Evolutionary conservation across 2,113 vertebrate species (phyloP).

Genomic region (Clinocottus analis): DNA sequence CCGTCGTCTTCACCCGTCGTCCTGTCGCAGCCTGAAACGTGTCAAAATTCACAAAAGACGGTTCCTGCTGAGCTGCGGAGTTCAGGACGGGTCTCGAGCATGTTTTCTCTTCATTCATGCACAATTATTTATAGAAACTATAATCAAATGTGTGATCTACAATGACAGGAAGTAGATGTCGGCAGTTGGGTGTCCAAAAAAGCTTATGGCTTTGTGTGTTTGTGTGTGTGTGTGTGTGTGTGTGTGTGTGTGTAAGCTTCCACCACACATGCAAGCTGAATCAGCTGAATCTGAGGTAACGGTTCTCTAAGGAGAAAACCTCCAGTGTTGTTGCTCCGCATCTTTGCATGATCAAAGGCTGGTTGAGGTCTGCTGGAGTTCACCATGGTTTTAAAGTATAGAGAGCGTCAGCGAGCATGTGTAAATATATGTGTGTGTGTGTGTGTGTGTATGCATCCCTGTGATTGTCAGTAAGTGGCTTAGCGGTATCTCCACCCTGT

Average conservation of each 20-base stretch:
- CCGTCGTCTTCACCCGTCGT: not conserved
- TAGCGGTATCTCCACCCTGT: constrained; percentile 54
- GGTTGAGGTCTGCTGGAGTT: constrained; percentile 39
- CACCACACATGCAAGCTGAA: constrained; percentile 11
- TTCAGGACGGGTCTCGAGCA: not conserved
- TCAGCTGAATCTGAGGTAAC: constrained; percentile 33
- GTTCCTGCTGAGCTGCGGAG: not conserved
- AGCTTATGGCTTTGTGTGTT: constrained; percentile 31
- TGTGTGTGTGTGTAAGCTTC: not conserved
- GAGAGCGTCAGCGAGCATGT: not conserved
- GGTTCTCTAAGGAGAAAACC: not conserved
- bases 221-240: constrained; percentile 8
- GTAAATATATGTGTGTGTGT: not conserved
- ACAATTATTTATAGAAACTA: not conserved
- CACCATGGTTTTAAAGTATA: constrained; percentile 23
- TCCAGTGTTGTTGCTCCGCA: not conserved
- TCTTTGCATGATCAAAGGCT: constrained; percentile 23
- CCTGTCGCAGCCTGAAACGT: not conserved
- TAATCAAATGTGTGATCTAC: not conserved
- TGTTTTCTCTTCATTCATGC: not conserved
- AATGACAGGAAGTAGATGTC: constrained; percentile 3
- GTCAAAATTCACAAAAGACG: not conserved
- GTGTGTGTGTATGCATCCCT: constrained; percentile 35
- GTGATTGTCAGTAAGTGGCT: constrained; percentile 63
- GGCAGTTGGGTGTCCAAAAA: constrained; percentile 29